Conservation (phyloP, 2,113 vertebrate genomes). For the Prunella fulvescens region DNA sequence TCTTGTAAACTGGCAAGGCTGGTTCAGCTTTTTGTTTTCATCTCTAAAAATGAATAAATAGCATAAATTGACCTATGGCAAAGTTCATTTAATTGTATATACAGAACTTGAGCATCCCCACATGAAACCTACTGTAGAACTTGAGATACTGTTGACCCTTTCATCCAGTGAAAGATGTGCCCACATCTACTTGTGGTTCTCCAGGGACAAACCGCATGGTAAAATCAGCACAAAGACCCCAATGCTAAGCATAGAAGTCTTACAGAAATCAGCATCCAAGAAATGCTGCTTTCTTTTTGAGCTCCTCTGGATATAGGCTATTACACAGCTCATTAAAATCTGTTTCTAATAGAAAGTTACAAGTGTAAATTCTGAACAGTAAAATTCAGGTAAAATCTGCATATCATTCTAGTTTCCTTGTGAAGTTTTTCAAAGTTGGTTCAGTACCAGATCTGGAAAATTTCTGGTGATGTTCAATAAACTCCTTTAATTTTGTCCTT, state of each 20-base stretch:
- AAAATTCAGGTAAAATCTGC: background rate
- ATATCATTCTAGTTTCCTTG: background rate
- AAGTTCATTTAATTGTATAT: background rate
- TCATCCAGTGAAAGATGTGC: background rate
- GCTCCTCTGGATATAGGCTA: background rate
- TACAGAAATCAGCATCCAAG: background rate
- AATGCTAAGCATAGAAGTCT: background rate
- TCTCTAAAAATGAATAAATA: background rate
- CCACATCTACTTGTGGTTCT: background rate
- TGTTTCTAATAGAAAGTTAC: background rate
- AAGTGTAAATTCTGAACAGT: background rate
- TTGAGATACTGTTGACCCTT: background rate
- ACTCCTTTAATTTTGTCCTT: constrained; percentile 1
- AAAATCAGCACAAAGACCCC: background rate
- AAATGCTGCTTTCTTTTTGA: background rate
- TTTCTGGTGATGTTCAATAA: constrained; percentile 1
- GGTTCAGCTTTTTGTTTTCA: background rate
- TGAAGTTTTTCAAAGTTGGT: background rate
- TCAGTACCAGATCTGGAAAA: background rate
- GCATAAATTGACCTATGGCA: background rate
- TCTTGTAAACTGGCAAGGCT: background rate
- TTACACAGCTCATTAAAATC: background rate
- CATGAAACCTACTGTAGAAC: background rate
- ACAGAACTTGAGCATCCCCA: background rate
- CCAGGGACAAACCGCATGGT: background rate